These are phyloP conservation scores for Pseudochromis fuscus DNA, from an alignment of 2,797 vertebrate genomes.

Conservation along the genomic window DNA sequence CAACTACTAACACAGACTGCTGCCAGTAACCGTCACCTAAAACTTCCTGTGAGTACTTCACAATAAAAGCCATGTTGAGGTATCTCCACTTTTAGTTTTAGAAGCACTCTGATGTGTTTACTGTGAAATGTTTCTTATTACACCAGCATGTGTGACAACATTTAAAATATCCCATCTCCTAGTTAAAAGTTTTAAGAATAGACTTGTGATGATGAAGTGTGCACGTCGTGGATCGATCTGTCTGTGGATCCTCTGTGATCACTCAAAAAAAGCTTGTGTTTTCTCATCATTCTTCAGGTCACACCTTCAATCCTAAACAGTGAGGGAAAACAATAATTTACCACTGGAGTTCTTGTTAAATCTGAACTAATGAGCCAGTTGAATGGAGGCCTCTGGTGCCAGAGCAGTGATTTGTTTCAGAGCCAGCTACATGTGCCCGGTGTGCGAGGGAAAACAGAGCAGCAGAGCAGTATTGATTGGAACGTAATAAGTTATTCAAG, in stretches of 20 bases:
- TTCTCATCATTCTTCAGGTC: slow-evolving; percentile 6
- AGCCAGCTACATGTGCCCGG: slow-evolving; percentile 6
- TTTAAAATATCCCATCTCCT: background rate
- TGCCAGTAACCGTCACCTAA: background rate
- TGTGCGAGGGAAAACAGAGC: slow-evolving; percentile 20
- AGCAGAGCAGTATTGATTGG: slow-evolving; percentile 47
- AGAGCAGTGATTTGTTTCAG: slow-evolving; percentile 49
- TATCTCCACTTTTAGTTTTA: background rate
- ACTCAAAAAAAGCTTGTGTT: background rate
- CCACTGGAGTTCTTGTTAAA: slow-evolving; percentile 49
- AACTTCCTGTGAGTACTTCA: background rate
- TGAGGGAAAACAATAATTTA: slow-evolving; percentile 25
- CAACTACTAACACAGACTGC: background rate
- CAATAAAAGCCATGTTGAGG: background rate
- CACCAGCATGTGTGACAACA: background rate
- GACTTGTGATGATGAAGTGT: background rate
- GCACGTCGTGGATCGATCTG: background rate
- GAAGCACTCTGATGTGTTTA: background rate
- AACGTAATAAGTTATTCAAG: slow-evolving; percentile 68
- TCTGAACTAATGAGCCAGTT: slow-evolving; percentile 49
- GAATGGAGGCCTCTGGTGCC: slow-evolving; percentile 33
- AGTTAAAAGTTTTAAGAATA: background rate
- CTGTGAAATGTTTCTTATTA: background rate
- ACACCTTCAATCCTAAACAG: slow-evolving; percentile 2
- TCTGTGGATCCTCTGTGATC: background rate